phyloP scores from a whole-genome alignment of 2,797 vertebrate species.

The Gobionotothen gibberifrons region DNA sequence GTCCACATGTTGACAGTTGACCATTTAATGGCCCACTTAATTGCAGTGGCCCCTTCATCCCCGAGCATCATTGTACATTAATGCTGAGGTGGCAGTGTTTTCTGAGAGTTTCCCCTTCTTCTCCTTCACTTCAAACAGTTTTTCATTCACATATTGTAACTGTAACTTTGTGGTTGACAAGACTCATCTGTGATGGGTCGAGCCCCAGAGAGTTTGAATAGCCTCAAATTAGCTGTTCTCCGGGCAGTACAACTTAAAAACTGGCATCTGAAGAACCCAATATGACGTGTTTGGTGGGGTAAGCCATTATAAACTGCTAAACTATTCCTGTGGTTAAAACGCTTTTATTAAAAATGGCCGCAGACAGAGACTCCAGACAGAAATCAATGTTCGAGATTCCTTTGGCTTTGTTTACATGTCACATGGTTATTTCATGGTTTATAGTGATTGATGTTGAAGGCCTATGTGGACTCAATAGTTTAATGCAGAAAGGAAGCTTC shows the following conservation, averaged over 20 bases:
- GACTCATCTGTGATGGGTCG: constrained; percentile 32
- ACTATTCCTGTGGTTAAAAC: constrained; percentile 53
- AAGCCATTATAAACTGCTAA: constrained; percentile 49
- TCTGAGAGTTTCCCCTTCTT: constrained; percentile 10
- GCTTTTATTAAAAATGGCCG: constrained; percentile 55
- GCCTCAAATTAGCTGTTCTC: constrained; percentile 33
- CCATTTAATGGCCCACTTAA: constrained; percentile 85
- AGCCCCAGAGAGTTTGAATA: constrained; percentile 31
- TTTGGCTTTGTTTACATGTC: constrained; percentile 60
- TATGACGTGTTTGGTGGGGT: constrained; percentile 43
- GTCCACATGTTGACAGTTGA: constrained; percentile 87
- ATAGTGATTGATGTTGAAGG: constrained; percentile 64
- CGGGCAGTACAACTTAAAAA: constrained; percentile 31
- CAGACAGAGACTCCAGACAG: constrained; percentile 41
- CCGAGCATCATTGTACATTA: constrained; percentile 78
- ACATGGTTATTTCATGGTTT: constrained; percentile 55
- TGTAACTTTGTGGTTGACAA: constrained; percentile 34
- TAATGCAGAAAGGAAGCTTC: constrained; percentile 55
- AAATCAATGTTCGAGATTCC: constrained; percentile 58
- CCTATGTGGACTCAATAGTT: constrained; percentile 63
- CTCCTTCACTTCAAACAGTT: constrained; percentile 41
- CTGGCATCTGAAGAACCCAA: constrained; percentile 54
- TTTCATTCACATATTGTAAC: constrained; percentile 16
- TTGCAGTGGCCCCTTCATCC: constrained; percentile 79
- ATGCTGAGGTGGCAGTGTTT: constrained; percentile 67